A percentile compares a stretch with the other conserved stretches of the same genome.
These are phyloP conservation scores for Butorides virescens DNA, from an alignment of 2,113 vertebrate genomes.

Conservation along the genomic window DNA sequence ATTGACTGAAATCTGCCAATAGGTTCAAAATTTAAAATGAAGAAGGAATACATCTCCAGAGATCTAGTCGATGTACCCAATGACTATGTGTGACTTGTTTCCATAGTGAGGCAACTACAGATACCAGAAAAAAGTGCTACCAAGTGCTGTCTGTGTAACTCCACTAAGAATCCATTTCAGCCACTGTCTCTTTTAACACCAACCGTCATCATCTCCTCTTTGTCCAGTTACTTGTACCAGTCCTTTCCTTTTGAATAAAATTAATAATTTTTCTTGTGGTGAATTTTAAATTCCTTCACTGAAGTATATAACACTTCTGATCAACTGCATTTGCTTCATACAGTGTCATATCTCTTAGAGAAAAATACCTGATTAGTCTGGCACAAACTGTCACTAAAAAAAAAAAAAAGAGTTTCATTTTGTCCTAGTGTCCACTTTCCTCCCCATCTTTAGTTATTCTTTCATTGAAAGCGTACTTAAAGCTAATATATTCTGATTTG, in stretches of 20 bases:
- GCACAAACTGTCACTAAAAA: background rate
- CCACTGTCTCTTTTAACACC: background rate
- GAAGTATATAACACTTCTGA: background rate
- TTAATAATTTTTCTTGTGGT: background rate
- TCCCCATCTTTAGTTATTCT: background rate
- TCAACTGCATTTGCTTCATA: background rate
- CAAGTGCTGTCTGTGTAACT: background rate
- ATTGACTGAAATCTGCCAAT: background rate
- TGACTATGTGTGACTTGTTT: background rate
- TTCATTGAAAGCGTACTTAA: background rate
- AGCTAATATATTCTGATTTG: background rate
- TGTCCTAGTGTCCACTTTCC: background rate
- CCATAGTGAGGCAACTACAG: background rate
- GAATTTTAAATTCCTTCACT: background rate
- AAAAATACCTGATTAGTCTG: background rate
- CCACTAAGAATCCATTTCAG: background rate
- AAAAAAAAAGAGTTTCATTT: background rate
- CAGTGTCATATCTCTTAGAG: background rate
- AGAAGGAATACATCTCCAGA: background rate
- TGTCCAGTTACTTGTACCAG: background rate
- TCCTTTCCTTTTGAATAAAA: background rate
- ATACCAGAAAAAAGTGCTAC: background rate
- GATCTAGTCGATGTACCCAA: rapidly evolving
- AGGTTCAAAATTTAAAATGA: background rate
- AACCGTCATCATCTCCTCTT: too few species aligned